phyloP scores from a whole-genome alignment of 2,888 invertebrate genomes.

The Lucinisca nassula region DNA sequence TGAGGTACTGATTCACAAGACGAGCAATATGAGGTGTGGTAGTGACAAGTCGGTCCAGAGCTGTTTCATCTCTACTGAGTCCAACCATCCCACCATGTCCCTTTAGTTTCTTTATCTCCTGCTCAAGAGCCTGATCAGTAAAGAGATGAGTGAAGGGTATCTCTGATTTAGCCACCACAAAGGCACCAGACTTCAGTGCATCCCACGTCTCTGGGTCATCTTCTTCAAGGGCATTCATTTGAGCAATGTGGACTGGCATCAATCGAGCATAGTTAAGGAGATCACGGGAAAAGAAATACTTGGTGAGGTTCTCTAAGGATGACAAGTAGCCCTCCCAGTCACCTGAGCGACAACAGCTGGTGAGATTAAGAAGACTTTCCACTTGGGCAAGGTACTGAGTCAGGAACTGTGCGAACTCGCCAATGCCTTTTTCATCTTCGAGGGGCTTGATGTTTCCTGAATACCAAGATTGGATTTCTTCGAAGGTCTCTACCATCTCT shows the following conservation, averaged over 20 bases:
- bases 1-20: no score
- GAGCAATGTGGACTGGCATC: neutral
- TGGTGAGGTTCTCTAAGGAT: neutral
- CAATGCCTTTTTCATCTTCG: neutral
- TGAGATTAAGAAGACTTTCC: neutral
- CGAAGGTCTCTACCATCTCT: neutral
- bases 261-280: neutral
- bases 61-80: no score
- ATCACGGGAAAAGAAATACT: neutral
- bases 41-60: no score
- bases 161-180: neutral
- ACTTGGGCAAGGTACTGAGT: neutral
- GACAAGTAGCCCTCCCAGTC: neutral
- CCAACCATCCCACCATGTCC: no score
- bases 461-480: neutral
- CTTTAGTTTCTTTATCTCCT: no score
- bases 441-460: neutral
- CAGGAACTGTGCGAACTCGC: neutral
- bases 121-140: no score
- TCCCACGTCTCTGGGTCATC: neutral
- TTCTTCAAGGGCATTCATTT: neutral
- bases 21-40: no score
- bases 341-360: neutral
- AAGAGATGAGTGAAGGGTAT: no score
- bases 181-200: neutral